Conservation (phyloP, 2,888 invertebrate species). For the Netelia fuscicornis region DNA sequence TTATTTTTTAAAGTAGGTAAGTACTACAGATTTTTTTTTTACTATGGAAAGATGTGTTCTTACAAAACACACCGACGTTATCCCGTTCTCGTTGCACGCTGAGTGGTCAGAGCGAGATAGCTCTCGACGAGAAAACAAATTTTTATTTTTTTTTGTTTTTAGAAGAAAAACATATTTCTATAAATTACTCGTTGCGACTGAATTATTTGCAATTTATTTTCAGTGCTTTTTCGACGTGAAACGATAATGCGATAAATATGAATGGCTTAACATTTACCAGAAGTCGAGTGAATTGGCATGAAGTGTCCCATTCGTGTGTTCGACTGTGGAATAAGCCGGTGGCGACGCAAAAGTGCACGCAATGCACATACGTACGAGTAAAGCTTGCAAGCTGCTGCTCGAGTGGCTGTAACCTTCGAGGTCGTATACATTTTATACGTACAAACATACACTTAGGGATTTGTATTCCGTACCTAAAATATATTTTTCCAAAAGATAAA, state of each 20-base stretch:
- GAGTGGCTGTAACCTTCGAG: slow-evolving; percentile 44
- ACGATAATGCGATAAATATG: background rate
- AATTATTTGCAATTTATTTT: background rate
- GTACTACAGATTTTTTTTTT: no score
- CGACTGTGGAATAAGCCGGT: slow-evolving; percentile 21
- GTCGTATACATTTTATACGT: slow-evolving; percentile 3
- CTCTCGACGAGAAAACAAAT: no score
- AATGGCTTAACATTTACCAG: background rate
- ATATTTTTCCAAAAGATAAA: no score
- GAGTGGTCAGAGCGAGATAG: no score
- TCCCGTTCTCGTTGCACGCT: no score
- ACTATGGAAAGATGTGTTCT: no score
- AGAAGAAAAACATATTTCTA: no score
- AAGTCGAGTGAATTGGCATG: background rate
- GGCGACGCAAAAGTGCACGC: slow-evolving; percentile 54
- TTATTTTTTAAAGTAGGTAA: no score
- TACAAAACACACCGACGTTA: no score
- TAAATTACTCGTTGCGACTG: no score
- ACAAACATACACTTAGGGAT: background rate
- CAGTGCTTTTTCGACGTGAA: background rate
- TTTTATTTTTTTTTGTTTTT: no score
- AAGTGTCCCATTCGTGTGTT: slow-evolving; percentile 11
- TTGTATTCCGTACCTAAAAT: no score
- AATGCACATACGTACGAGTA: slow-evolving; percentile 30
- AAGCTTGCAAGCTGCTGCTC: slow-evolving; percentile 46